A percentile compares a stretch with the other conserved stretches of the same genome.
These are phyloP conservation scores for Watsonalla cultraria DNA, from an alignment of 2,888 invertebrate genomes.

Conservation along the genomic window DNA sequence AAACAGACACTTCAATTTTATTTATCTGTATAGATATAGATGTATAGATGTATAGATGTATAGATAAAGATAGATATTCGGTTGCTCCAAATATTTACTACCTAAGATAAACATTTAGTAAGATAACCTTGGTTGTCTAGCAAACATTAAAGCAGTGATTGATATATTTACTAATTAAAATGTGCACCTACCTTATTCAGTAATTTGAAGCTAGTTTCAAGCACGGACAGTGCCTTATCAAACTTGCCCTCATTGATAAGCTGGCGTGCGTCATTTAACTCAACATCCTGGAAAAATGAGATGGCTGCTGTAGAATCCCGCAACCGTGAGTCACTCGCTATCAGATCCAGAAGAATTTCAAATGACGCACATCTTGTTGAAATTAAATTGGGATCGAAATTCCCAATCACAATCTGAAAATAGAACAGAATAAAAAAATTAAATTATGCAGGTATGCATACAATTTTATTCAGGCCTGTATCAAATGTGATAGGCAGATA, in stretches of 20 bases:
- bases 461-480: too few relatives aligned
- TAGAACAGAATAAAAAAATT: not conserved
- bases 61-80: too few relatives aligned
- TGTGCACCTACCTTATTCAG: conserved; percentile 63
- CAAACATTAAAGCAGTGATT: not conserved
- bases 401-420: conserved; percentile 81
- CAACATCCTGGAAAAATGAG: conserved; percentile 82
- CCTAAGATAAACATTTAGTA: too few relatives aligned
- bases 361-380: conserved; percentile 81
- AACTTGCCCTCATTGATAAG: conserved; percentile 78
- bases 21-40: too few relatives aligned
- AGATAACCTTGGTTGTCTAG: not conserved
- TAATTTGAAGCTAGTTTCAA: conserved; percentile 84
- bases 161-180: not conserved
- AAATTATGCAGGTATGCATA: not conserved
- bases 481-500: too few relatives aligned
- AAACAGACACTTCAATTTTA: too few relatives aligned
- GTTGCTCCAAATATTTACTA: too few relatives aligned
- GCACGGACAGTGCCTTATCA: conserved; percentile 80
- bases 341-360: conserved; percentile 78
- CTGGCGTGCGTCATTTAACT: conserved; percentile 79
- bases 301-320: conserved; percentile 78
- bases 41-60: too few relatives aligned
- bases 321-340: conserved; percentile 76
- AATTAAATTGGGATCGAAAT: conserved; percentile 84